phyloP scores from a whole-genome alignment of 2,888 invertebrate genomes.

The Pristionchus entomophagus region DNA sequence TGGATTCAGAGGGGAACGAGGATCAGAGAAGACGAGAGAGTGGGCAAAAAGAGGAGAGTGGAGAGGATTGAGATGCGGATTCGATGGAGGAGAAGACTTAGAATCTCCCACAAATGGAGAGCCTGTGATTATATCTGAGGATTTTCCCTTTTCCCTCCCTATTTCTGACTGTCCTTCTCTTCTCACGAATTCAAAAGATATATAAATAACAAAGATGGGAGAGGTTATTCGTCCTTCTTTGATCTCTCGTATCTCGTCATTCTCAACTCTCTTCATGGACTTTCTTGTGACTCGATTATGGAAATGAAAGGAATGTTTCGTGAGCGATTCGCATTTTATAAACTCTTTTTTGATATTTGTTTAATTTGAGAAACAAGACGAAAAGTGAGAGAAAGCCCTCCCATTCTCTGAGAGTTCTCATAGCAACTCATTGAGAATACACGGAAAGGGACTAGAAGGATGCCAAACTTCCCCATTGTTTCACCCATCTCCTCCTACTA shows the following conservation, averaged over 20 bases:
- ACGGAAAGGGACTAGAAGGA: background rate
- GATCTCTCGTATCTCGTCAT: background rate
- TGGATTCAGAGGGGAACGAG: background rate
- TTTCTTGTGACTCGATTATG: background rate
- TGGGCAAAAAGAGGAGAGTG: background rate
- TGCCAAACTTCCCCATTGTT: background rate
- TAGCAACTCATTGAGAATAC: background rate
- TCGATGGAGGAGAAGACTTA: conserved; percentile 36
- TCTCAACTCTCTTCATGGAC: background rate
- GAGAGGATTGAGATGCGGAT: background rate
- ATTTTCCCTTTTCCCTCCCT: background rate
- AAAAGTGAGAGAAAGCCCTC: background rate
- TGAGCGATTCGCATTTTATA: background rate
- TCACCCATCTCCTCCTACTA: too few species aligned
- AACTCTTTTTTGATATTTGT: too few species aligned
- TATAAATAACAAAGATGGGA: too few species aligned
- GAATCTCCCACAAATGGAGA: conserved; percentile 5
- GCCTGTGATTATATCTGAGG: conserved; percentile 20
- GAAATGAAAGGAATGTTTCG: background rate
- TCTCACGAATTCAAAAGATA: background rate
- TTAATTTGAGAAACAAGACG: background rate
- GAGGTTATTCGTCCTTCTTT: too few species aligned
- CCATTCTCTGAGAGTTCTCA: background rate
- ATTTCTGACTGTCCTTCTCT: background rate
- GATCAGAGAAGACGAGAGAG: conserved; percentile 4